Evolutionary conservation across 2,797 vertebrate species (phyloP), one percentile per base, ranked within the genome.

Genomic region (Anguilla pacifica): DNA sequence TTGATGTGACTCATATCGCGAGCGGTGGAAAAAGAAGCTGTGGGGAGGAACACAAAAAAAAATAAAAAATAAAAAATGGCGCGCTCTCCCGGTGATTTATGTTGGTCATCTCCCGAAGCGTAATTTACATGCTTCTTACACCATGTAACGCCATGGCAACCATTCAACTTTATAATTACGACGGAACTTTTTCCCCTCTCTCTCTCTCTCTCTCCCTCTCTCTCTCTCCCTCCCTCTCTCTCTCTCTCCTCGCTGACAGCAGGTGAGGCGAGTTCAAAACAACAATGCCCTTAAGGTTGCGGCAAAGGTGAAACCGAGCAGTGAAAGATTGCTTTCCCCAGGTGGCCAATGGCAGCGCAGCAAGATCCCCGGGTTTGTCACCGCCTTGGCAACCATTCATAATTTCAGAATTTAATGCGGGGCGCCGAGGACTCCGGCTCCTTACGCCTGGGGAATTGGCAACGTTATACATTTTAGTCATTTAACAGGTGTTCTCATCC

Each of bases 131-230:
- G 83, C 55, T n/a, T 55, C 72, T 86, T 86, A 31, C 55, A 53
- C 49, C 46, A 19, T 57, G 86, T 81, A 64, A 83, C 53, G 43
- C 22, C 25, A 49, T 85, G 87, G 83, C 83, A 85, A 22, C 25
- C 55, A 77, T 88, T 88, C 87, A 85, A 64, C n/a, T 88, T 85
- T 81, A 79, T 85, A 88, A 88, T 88, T 85, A 88, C 83, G 22
- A 31, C 79, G 70, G 87, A 85, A 31, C 67, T 88, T 77, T 85
- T 43, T 87, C 39, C 17, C 28, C 49, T 51, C 49, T 49, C 57
- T 35, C 49, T 51, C 67, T 88, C 61, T 85, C n/a, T 83, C 39
- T 15, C 28, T 49, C 57, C 35, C 49, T 51, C 67, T 85, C 61
- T 85, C n/a, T 87, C 39, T 15, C 28, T 49, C 57, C 35, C 49